Base-by-base conservation (phyloP, 2,797 vertebrate genomes). In the Halcyon badia region DNA sequence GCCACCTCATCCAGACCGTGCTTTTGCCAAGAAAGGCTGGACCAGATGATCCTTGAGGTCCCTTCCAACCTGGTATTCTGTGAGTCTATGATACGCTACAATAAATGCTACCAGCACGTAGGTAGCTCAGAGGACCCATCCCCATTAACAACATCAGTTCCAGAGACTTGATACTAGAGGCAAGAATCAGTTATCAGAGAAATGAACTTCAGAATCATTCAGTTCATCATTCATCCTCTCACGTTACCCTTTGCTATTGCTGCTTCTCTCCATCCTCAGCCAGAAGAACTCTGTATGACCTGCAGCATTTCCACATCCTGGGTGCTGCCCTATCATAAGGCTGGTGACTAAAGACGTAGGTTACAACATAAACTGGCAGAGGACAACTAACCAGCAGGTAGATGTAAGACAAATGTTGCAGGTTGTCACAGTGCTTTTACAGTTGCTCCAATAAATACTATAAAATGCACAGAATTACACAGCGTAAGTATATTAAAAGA, bases 211-310 rank as follows among this genome's bases (percentile, higher is more conserved):
- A 60, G 0, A 16, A 42, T 68, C 61, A 44, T n/a, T 35, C 52
- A 66, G 0, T 41, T 82, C 39, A 48, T 84, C 57, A 20, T n/a
- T 46, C 37, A 64, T 22, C 13, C 54, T 31, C 24, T 85, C 11
- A 0, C 0, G 0, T 57, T 28, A 33, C 17, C 66, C 39, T 60
- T 46, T 21, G n/a, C 56, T 57, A 25, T 3, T 28, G 56, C 48
- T 62, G 54, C 15, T 80, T 33, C 54, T 73, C 35, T 57, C 68
- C 31, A 54, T 11, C 51, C 61, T 87, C 52, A 57, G 46, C 14
- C 41, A 39, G 46, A 33, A 61, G 20, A 84, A 18, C 15, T 44
- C 61, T 4, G 8, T 31, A n/a, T 21, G 54, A 39, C 24, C 22
- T 31, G 30, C 44, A 68, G 68, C 42, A 79, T 2, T 33, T 49